Evolutionary conservation across 2,797 vertebrate genomes (phyloP).

Genomic region (Nasua narica): DNA sequence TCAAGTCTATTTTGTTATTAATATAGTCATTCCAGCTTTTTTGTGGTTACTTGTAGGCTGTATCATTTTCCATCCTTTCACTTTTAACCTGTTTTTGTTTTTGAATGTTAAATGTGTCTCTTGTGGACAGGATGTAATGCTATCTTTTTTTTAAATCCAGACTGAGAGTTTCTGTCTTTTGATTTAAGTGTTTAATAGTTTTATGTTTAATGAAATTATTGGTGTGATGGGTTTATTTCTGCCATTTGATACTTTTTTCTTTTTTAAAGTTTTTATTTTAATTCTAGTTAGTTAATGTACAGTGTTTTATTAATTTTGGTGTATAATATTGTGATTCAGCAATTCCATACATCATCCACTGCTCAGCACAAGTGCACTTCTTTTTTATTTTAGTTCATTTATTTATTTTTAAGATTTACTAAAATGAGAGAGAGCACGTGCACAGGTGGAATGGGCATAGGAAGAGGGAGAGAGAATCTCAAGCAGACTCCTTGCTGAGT

Average conservation of each 20-base stretch:
- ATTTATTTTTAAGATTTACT: not conserved
- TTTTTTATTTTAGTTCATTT: not conserved
- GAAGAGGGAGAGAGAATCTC: not conserved
- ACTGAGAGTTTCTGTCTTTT: not conserved
- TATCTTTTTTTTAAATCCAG: not conserved
- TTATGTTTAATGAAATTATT: not conserved
- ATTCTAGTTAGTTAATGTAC: not conserved
- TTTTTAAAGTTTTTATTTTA: not conserved
- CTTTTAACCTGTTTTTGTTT: not conserved
- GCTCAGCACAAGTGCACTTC: not conserved
- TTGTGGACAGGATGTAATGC: not conserved
- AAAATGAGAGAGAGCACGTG: too few species aligned
- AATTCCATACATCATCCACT: not conserved
- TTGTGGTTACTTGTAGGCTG: not conserved
- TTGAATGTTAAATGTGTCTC: not conserved
- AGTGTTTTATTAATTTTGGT: not conserved
- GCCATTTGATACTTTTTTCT: not conserved
- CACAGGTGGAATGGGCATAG: not conserved
- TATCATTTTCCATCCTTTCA: not conserved
- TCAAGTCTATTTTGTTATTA: not conserved
- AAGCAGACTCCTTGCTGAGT: not conserved
- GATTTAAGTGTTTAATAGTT: not conserved
- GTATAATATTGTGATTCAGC: not conserved
- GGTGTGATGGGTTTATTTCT: not conserved
- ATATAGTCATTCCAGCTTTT: not conserved